Base-by-base conservation (phyloP, 2,888 invertebrate species). In the Atrina japonica region DNA sequence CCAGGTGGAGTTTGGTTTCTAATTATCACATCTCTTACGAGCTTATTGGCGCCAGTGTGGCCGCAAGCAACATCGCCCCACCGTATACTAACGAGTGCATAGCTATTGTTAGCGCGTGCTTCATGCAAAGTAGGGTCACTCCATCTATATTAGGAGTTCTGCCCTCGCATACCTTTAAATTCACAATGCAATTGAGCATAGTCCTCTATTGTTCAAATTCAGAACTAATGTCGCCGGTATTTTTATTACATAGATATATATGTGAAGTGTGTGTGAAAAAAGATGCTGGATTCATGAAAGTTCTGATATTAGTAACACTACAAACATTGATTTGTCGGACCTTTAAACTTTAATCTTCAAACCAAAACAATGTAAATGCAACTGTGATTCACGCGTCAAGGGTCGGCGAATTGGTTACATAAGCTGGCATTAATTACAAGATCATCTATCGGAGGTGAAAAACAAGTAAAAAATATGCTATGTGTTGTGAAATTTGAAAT, bases 1-100 rank as follows among this genome's bases (percentile, higher is more conserved):
- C 73, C 61, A 65, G 65, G 56, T 61, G 66, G 69, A 56, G 60
- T 69, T 55, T 47, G 49, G 65, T 69, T 69, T 66, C 68, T 69
- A 73, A 73, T 73, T 73, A 73, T 69, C 68, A 55, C 68, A 60
- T 59, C 41, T 55, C 50, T 66, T 66, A 68, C 63, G 64, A 72
- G 63, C 66, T 47, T 35, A 35, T 52, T 73, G 73, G 73, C 73
- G 73, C 73, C 73, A 49, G 56, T 45, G 40, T 61, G 73, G 60
- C 73, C 68, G 63, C 35, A 43, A 63, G 63, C 60, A 49, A 64
- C 49, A 52, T 56, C 45, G 71, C 58, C 67, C 63, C 64, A 50
- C 58, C 55, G 56, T 66, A 66, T 66, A 60, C 47, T 25, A 60
- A 29, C 52, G 35, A 60, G 52, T 67, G 67, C 67, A 67, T 30